These are phyloP conservation scores for Cephus nigrinus DNA, from an alignment of 2,888 invertebrate species.

Conservation along the genomic window DNA sequence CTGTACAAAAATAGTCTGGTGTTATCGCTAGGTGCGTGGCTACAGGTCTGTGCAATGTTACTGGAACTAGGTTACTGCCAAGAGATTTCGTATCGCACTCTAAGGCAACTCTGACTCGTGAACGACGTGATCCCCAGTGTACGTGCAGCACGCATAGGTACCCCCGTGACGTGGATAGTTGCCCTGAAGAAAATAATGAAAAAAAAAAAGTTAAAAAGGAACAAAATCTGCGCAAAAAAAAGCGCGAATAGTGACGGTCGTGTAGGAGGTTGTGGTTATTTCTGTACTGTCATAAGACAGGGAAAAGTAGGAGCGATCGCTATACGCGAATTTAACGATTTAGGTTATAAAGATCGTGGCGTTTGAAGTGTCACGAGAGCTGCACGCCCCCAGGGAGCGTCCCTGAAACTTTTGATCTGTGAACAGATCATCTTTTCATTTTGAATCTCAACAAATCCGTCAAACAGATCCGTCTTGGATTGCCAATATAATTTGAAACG, in stretches of 20 bases:
- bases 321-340: neutral
- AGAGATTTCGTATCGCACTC: slow-evolving; percentile 17
- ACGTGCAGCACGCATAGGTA: neutral
- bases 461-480: neutral
- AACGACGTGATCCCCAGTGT: neutral
- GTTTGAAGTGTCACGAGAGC: neutral
- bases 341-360: neutral
- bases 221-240: neutral
- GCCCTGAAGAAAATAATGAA: slow-evolving; percentile 21
- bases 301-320: neutral
- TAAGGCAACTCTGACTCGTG: neutral
- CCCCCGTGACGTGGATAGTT: neutral
- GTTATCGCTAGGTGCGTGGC: slow-evolving; percentile 36
- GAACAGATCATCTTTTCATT: neutral
- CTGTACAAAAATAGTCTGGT: neutral
- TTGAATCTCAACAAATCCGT: neutral
- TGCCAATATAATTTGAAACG: neutral
- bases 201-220: neutral
- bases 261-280: neutral
- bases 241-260: neutral
- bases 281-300: neutral
- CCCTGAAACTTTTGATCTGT: neutral
- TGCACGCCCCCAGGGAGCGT: no score
- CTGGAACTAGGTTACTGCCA: slow-evolving; percentile 13
- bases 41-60: slow-evolving; percentile 42